Evolutionary conservation across 2,888 invertebrate genomes (phyloP).

Genomic region (Heliconius ethilla): DNA sequence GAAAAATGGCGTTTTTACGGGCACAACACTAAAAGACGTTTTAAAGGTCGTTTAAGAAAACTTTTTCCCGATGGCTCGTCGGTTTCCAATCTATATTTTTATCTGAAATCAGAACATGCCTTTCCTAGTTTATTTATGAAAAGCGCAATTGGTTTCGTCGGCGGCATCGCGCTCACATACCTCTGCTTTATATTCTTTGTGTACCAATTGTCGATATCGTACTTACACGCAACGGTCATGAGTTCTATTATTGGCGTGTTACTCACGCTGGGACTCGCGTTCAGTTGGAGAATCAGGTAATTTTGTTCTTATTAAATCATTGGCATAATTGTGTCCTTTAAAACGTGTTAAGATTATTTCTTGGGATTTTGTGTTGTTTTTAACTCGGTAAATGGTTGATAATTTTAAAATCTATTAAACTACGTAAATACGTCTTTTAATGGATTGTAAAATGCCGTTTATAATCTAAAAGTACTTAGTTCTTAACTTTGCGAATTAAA

Average conservation of each 20-base stretch:
- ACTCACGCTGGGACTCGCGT: constrained; percentile 85
- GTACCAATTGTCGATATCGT: constrained; percentile 83
- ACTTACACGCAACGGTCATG: constrained; percentile 83
- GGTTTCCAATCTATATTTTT: constrained; percentile 60
- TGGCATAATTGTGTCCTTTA: neutral
- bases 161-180: constrained; percentile 85
- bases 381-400: too few species aligned
- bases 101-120: constrained; percentile 73
- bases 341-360: too few species aligned
- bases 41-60: constrained; percentile 65
- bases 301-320: constrained; percentile 17
- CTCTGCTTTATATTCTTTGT: constrained; percentile 86
- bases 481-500: too few species aligned
- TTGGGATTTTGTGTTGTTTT: neutral
- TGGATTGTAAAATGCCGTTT: too few species aligned
- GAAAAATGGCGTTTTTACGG: constrained; percentile 77
- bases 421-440: too few species aligned
- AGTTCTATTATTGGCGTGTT: constrained; percentile 84
- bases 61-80: constrained; percentile 68
- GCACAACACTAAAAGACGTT: constrained; percentile 62
- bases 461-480: too few species aligned
- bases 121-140: constrained; percentile 83
- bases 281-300: constrained; percentile 79
- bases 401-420: too few species aligned
- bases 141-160: constrained; percentile 84